Evolutionary conservation across 2,113 vertebrate species (phyloP), one percentile per base, ranked within the genome.

Genomic region (Sinocyclocheilus anshuiensis): DNA sequence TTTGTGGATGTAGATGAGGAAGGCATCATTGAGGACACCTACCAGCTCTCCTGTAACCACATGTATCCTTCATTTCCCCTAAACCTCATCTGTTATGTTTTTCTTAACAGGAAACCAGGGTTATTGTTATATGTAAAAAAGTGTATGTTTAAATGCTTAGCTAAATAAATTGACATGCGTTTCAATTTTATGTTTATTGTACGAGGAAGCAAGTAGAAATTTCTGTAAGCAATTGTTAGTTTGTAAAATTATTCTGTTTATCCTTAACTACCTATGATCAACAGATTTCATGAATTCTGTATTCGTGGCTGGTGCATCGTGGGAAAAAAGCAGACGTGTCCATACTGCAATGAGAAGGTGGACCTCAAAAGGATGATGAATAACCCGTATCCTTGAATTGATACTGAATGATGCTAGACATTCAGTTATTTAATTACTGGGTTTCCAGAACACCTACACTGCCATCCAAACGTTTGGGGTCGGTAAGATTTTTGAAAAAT

Each of bases 331-430:
- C 92, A 95, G 92, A 95, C 91, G 2, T 93, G 87, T 74, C 93
- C 95, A 0, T 93, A 94, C 89, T 94, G 92, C 91, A 94, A 94
- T 45, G 92, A 96, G 92, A 96, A 96, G 89, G 94, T 91, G 4
- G 94, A 96, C 91, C 55, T 96, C 90, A 95, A 96, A 90, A 93
- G 90, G 74, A 92, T 96, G 93, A 95, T 95, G 93, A 95, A 92
- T 84, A 96, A 95, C 86, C 93, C 91, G 87, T 95, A 96, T 93
- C 91, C 91, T 96, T 90, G 10, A 42, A 74, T 74, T 33, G 29
- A 29, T 29, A 29, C 29, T 29, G 29, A 29, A 29, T 29, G 29
- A 33, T 33, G 29, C 29, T 33, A 26, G 22, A 18, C 26, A 33
- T 15, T 50, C 48, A 50, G 48, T 50, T 15, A 53, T 1, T 5